Percentiles rank a stretch among this genome's conserved stretches.
These are phyloP conservation scores for Chionomys nivalis DNA, from an alignment of 2,113 vertebrate genomes.

Conservation along the genomic window DNA sequence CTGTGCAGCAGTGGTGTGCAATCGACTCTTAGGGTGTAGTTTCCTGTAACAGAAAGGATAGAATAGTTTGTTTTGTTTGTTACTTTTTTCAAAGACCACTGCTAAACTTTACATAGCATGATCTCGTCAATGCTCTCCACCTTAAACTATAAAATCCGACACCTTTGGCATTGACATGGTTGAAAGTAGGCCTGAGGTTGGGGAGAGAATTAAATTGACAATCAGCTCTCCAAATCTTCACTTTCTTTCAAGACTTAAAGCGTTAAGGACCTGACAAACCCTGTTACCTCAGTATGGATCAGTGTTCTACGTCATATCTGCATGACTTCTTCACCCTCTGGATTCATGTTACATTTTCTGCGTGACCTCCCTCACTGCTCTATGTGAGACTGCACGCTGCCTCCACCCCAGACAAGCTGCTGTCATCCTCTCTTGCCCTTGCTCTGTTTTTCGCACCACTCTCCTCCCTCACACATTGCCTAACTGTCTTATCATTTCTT, in stretches of 20 bases:
- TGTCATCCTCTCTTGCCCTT: background rate
- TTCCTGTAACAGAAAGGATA: conserved; percentile 87
- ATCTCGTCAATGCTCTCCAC: background rate
- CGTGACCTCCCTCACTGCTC: background rate
- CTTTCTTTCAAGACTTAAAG: background rate
- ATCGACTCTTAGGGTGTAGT: conserved; percentile 96
- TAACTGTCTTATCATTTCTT: background rate
- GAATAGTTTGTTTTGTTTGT: background rate
- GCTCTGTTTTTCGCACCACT: background rate
- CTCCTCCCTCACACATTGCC: background rate
- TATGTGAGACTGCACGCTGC: background rate
- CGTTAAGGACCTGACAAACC: background rate
- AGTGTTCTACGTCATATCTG: background rate
- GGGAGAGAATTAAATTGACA: too few relatives aligned
- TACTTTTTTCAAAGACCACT: background rate
- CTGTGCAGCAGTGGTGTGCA: conserved; percentile 94
- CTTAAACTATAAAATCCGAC: background rate
- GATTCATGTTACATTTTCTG: background rate
- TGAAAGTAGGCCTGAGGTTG: background rate
- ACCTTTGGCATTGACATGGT: background rate
- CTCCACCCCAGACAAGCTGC: too few relatives aligned
- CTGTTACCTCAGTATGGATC: background rate
- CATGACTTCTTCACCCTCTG: background rate
- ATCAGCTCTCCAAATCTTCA: background rate
- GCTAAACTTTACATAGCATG: background rate